Evolutionary conservation across 2,888 invertebrate species (phyloP), one percentile per base, ranked within the genome.

Genomic region (Strigamia crassipes): DNA sequence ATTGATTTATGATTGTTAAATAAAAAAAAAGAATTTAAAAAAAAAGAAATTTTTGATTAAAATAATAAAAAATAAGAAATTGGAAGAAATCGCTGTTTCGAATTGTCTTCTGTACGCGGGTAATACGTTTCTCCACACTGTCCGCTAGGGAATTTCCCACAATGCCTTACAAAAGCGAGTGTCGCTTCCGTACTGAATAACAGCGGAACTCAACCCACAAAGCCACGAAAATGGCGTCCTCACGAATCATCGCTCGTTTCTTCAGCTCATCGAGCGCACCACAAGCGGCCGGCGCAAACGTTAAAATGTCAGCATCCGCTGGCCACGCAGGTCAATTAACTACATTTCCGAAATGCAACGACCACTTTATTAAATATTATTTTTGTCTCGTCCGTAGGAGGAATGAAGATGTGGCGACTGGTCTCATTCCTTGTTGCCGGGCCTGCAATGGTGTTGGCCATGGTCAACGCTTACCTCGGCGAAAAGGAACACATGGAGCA

Each of bases 401-500:
- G 51, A 51, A 51, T 51, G 51, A 51, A 18, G 18, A 18, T 51
- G 18, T 51, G 51, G 51, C 51, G 51, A 18, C 6, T 51, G 6
- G 15, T 51, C 6, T 18, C n/a, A 6, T 6, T 51, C 18, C 1
- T 51, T 12, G 51, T 51, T 3, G 51, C 51, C 6, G 51, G n/a
- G 10, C 51, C 51, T 6, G 51, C 51, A 15, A 18, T 51, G n/a
- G 6, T 18, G 2, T 18, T 51, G 51, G 15, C 51, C n/a, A 51
- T 51, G 51, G 15, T 51, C n/a, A 51, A 51, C 8, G 51, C 61
- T 1, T 61, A 61, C 8, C 18, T 61, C 23, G 23, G 23, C 21
- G 61, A 61, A 61, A 61, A 61, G 21, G 61, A 61, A 61, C 61
- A 61, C 61, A 6, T 61, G n/a, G 61, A 61, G 18, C 61, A 61